Base-by-base conservation (phyloP, 2,888 invertebrate species). In the Drosophila helvetica region DNA sequence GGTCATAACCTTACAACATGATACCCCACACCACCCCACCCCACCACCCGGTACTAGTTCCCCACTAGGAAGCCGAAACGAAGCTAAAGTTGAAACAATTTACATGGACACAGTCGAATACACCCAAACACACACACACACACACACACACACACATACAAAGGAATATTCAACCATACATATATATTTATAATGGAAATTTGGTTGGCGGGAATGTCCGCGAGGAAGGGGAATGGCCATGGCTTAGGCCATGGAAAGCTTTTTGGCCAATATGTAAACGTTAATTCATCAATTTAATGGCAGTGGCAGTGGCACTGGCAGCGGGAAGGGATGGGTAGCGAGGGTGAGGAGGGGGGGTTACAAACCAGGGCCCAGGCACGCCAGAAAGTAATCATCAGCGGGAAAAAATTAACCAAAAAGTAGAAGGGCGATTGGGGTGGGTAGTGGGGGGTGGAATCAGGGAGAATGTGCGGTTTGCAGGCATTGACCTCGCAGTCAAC, bases 401-500 rank as follows among this genome's bases (percentile, higher is more conserved):
- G 33, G 55, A 67, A 55, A 77, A 76, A 57, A 22, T 25, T 25
- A 57, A 60, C 55, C 54, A 42, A 42, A 18, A 46, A 57, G 50
- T 42, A 53, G 61, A 60, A 58, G 50, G 51, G 51, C 25, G 12
- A 8, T 25, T 43, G 45, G 25, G 43, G n/a, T 8, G 15, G 45
- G 48, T 8, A 9, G 42, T 46, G n/a, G 5, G 38, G 42, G 30
- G 25, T 30, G 12, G 51, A 67, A n/a, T n/a, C n/a, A n/a, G n/a
- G n/a, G n/a, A 51, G 64, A 53, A 52, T 53, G 15, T 22, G 38
- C 54, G 69, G 59, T 57, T 46, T 57, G 50, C 52, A 75, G 80
- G 53, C 86, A 78, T 77, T 86, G 86, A 87, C 82, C 82, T 75
- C 68, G 75, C 79, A 86, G 75, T 63, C 57, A 80, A 73, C 83